A percentile compares a stretch with the other conserved stretches of the same genome.
phyloP scores from a whole-genome alignment of 2,797 vertebrate genomes.

The Octomys mimax region DNA sequence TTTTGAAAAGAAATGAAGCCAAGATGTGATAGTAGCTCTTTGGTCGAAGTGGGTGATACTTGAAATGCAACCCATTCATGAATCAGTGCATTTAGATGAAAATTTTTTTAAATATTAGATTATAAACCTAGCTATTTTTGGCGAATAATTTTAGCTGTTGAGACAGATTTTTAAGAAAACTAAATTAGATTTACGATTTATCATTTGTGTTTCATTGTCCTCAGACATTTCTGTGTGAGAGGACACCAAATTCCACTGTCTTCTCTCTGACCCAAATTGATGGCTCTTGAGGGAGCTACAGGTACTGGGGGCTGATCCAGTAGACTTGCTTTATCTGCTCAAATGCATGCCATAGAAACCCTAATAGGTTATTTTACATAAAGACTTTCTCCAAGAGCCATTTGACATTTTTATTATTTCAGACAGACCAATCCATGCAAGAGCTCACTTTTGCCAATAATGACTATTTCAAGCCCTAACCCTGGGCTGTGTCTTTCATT shows the following conservation, averaged over 20 bases:
- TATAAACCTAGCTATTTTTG: constrained; percentile 28
- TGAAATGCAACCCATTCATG: not conserved
- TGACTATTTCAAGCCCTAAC: constrained; percentile 4
- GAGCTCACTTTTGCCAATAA: constrained; percentile 14
- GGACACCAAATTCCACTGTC: not conserved
- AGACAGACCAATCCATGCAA: not conserved
- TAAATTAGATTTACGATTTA: constrained; percentile 27
- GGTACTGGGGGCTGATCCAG: not conserved
- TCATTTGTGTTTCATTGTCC: constrained; percentile 32
- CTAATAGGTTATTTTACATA: constrained; percentile 47
- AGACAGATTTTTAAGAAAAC: constrained; percentile 38
- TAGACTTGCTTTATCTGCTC: not conserved
- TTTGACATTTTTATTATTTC: constrained; percentile 30
- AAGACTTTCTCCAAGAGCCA: constrained; percentile 29
- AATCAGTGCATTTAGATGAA: not conserved
- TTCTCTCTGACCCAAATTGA: not conserved
- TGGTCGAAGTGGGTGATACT: not conserved
- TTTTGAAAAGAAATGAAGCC: constrained; percentile 62
- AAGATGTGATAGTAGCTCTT: not conserved
- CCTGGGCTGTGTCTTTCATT: not conserved
- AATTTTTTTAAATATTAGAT: constrained; percentile 31
- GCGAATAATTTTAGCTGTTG: constrained; percentile 14
- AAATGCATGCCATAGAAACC: constrained; percentile 28
- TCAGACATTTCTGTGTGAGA: constrained; percentile 6
- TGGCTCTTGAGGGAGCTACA: not conserved